Percentiles rank a stretch among this genome's conserved stretches.
These are phyloP conservation scores for Chloroceryle inda DNA, from an alignment of 2,797 vertebrate species.

Conservation along the genomic window DNA sequence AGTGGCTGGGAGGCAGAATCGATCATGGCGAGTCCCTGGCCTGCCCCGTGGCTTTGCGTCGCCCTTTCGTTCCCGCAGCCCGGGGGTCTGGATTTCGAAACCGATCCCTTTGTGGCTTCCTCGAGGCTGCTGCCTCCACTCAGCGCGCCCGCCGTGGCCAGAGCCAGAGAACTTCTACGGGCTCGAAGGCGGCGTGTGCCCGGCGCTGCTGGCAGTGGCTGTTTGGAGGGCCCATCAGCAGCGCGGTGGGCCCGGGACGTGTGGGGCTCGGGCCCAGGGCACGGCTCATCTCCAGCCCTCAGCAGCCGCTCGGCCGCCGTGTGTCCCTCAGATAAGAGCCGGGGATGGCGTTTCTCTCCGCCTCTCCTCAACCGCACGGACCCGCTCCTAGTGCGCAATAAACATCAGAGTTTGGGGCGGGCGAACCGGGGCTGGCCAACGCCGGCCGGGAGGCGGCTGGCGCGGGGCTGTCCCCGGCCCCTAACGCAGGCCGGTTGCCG, in stretches of 20 bases:
- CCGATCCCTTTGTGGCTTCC: background rate
- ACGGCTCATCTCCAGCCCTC: background rate
- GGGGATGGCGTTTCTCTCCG: too few species aligned
- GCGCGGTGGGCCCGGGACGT: background rate
- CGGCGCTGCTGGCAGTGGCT: background rate
- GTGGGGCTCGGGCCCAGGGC: background rate
- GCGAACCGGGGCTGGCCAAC: too few species aligned
- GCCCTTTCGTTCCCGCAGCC: background rate
- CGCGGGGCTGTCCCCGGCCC: background rate
- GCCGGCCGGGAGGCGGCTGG: background rate
- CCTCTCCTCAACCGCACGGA: too few species aligned
- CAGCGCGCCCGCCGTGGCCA: background rate
- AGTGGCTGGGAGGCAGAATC: conserved; percentile 23
- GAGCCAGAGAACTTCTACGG: background rate
- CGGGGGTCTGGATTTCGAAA: background rate
- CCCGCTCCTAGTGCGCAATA: too few species aligned
- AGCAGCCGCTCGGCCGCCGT: background rate
- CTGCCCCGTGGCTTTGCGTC: background rate
- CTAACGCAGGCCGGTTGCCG: background rate
- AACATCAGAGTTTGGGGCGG: background rate
- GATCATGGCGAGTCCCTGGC: background rate
- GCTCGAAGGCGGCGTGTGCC: background rate
- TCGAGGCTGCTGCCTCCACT: background rate
- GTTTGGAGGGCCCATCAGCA: background rate
- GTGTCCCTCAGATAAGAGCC: too few species aligned